Evolutionary conservation across 2,888 invertebrate species (phyloP).

Genomic region (Diaprepes abbreviatus): DNA sequence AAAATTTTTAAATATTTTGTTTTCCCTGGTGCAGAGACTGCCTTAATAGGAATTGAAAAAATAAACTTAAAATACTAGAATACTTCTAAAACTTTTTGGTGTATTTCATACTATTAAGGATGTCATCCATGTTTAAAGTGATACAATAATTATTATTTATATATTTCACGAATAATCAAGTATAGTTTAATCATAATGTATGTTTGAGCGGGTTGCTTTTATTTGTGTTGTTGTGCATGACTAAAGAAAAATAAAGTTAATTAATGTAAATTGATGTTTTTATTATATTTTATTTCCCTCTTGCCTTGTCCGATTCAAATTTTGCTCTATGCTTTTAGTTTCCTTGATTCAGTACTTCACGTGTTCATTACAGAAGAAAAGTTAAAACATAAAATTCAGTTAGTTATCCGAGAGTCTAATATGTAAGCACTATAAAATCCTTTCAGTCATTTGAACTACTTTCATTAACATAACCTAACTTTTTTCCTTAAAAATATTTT

Average conservation of each 20-base stretch:
- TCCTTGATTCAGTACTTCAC: too few species aligned
- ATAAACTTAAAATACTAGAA: background rate
- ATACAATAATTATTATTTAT: conserved; percentile 52
- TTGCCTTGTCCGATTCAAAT: too few species aligned
- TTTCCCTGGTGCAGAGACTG: too few species aligned
- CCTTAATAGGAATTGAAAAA: too few species aligned
- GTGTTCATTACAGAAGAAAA: too few species aligned
- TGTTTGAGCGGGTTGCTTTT: conserved; percentile 58
- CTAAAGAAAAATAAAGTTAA: conserved; percentile 53
- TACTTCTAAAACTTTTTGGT: conserved; percentile 6
- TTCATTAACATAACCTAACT: background rate
- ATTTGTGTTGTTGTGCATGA: conserved; percentile 61
- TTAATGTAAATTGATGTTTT: conserved; percentile 3
- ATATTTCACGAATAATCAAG: conserved; percentile 48
- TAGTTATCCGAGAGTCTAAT: too few species aligned
- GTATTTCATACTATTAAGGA: conserved; percentile 45
- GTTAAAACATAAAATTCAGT: too few species aligned
- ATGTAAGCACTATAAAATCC: background rate
- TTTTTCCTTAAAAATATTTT: background rate
- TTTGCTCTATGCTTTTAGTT: too few species aligned
- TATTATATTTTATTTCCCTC: background rate
- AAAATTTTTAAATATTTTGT: too few species aligned
- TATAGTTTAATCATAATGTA: conserved; percentile 52
- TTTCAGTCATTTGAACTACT: conserved; percentile 2
- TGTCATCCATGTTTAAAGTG: conserved; percentile 55